Evolutionary conservation across 2,888 invertebrate species (phyloP).

Genomic region (Parnassius glacialis): DNA sequence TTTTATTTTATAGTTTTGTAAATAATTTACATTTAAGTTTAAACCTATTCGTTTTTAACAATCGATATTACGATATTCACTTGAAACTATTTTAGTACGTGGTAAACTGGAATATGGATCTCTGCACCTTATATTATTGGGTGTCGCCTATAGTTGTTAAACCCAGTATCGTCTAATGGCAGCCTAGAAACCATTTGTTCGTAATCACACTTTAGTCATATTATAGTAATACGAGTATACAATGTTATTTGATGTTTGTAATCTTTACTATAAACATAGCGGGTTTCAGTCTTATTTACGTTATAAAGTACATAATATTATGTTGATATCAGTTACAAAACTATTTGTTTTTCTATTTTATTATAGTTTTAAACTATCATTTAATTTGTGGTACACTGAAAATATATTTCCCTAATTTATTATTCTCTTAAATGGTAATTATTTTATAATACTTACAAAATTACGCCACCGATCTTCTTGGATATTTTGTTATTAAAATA

Average conservation of each 20-base stretch:
- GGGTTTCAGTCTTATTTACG: conserved; percentile 16
- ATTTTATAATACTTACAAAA: too few relatives aligned
- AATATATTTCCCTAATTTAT: neutral
- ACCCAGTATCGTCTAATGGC: neutral
- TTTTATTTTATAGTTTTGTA: conserved; percentile 36
- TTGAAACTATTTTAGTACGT: conserved; percentile 7
- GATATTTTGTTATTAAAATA: too few relatives aligned
- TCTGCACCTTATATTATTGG: conserved; percentile 14
- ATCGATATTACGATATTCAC: conserved; percentile 1
- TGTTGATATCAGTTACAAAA: neutral
- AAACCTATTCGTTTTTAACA: conserved; percentile 4
- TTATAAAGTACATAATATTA: neutral
- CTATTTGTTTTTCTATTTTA: neutral
- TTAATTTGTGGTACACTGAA: neutral
- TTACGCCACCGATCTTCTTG: too few relatives aligned
- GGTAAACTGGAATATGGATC: conserved; percentile 22
- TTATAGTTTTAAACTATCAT: too few relatives aligned
- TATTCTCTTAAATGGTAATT: neutral
- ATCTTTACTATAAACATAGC: conserved; percentile 14
- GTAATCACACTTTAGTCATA: conserved; percentile 5
- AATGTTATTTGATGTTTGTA: conserved; percentile 14
- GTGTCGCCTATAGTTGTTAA: conserved; percentile 9
- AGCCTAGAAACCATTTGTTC: neutral
- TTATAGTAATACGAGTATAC: neutral
- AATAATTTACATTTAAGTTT: conserved; percentile 30